Evolutionary conservation across 2,113 vertebrate species (phyloP), one percentile per base, ranked within the genome.

Genomic region (Hiodon alosoides): DNA sequence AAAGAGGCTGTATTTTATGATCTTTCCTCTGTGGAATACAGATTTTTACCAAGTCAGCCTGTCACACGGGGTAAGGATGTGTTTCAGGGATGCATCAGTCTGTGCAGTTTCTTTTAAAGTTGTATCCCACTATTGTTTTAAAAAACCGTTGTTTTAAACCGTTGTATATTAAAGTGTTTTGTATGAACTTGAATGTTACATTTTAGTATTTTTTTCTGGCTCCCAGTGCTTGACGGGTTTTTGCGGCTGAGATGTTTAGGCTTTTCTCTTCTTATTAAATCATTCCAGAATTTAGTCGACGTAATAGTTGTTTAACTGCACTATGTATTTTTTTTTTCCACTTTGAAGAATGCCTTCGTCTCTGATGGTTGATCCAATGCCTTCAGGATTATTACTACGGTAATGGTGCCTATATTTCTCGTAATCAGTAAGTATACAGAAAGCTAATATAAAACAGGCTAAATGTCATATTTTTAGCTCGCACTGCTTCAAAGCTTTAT

Each of bases 161-260:
- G 83, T 86, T 92, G 89, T 91, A 88, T 83, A 92, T 92, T 92
- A 92, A 92, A 92, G 89, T 87, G 86, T 91, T 92, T 92, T 91
- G 86, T 91, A 91, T 90, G 31, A 86, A 85, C 87, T 47, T 69
- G 65, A 81, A 76, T 86, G 76, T 60, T 4, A 67, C 60, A 67
- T 46, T 77, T 77, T n/a, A 69, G 52, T 78, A 69, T 78, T 67
- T 60, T 76, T 48, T 75, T 66, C 47, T 69, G 59, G 61, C 75
- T 16, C 14, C 64, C 64, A 48, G 48, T 47, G 64, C 48, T 66
- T 66, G 64, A 10, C 9, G 17, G 10, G 17, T 71, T n/a, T 58
- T 71, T 8, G 9, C 4, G 61, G 2, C 61, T n/a, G 3, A 7
- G 61, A 16, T 64, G n/a, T n/a, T 16, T 16, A 7, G 31, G 31